Evolutionary conservation across 2,888 invertebrate species (phyloP).

Genomic region (Mantis religiosa): DNA sequence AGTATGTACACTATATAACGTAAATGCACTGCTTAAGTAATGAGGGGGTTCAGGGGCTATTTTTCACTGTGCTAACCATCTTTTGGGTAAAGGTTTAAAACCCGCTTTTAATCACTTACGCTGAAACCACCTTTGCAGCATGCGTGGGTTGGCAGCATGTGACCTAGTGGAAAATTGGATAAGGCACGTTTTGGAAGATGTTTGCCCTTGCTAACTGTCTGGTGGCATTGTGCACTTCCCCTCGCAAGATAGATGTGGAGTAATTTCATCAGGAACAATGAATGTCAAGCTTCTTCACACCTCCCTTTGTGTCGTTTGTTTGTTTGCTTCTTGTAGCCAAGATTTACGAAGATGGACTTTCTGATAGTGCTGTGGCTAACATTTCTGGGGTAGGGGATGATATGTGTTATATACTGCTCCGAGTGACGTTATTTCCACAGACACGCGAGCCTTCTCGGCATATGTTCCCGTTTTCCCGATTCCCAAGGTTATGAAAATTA

Average conservation of each 20-base stretch:
- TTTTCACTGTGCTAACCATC: too few species aligned
- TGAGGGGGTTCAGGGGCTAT: too few species aligned
- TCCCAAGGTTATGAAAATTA: not conserved
- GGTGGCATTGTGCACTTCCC: not conserved
- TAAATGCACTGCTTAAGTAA: too few species aligned
- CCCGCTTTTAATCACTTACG: not conserved
- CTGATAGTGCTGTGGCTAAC: conserved; percentile 12
- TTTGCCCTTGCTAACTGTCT: not conserved
- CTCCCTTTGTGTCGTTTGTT: not conserved
- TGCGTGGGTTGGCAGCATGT: not conserved
- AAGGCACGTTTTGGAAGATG: not conserved
- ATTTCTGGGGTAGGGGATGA: not conserved
- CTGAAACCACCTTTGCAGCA: not conserved
- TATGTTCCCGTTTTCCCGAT: not conserved
- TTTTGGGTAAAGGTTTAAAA: not conserved
- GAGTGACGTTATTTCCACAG: not conserved
- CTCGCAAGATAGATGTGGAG: conserved; percentile 14
- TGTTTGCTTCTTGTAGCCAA: conserved; percentile 8
- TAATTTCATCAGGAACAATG: conserved; percentile 20
- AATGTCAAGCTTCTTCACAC: not conserved
- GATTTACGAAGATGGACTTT: conserved; percentile 28
- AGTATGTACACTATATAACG: too few species aligned
- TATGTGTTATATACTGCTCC: not conserved
- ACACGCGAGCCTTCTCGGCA: not conserved
- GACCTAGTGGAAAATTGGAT: not conserved